Percentiles rank a stretch among this genome's conserved stretches.
phyloP scores from a whole-genome alignment of 2,888 invertebrate species.

The Agapostemon virescens region DNA sequence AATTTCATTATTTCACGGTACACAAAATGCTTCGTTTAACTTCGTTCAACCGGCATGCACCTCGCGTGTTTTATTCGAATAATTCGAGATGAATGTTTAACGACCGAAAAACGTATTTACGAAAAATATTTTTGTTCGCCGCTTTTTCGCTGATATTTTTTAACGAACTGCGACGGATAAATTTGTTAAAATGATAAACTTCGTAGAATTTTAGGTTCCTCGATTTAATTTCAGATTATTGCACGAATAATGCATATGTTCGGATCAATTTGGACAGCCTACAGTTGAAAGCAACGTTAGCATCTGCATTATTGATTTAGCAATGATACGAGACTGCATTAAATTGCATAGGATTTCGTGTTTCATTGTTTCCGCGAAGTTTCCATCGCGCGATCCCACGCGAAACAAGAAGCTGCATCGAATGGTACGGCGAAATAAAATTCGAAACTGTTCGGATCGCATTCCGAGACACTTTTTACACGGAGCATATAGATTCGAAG shows the following conservation, averaged over 20 bases:
- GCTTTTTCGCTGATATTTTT: not conserved
- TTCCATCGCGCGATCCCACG: not conserved
- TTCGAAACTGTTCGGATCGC: slow-evolving; percentile 1
- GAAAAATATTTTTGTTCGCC: not conserved
- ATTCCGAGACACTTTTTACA: not conserved
- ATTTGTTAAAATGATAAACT: not conserved
- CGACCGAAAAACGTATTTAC: not conserved
- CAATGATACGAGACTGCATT: not conserved
- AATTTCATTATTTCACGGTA: not conserved
- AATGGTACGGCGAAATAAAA: not conserved
- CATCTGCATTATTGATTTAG: no score
- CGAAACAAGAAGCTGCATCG: not conserved
- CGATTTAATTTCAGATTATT: not conserved
- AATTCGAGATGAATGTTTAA: not conserved
- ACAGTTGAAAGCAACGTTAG: no score
- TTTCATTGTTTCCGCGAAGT: not conserved
- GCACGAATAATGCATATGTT: not conserved
- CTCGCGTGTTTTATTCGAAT: not conserved
- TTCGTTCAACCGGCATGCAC: not conserved
- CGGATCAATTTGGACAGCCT: not conserved
- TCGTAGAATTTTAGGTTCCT: not conserved
- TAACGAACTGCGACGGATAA: not conserved
- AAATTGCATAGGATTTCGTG: not conserved
- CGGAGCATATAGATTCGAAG: not conserved
- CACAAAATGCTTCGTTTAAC: not conserved